Evolutionary conservation across 2,797 vertebrate genomes (phyloP), one percentile per base, ranked within the genome.

Genomic region (Mus caroli): DNA sequence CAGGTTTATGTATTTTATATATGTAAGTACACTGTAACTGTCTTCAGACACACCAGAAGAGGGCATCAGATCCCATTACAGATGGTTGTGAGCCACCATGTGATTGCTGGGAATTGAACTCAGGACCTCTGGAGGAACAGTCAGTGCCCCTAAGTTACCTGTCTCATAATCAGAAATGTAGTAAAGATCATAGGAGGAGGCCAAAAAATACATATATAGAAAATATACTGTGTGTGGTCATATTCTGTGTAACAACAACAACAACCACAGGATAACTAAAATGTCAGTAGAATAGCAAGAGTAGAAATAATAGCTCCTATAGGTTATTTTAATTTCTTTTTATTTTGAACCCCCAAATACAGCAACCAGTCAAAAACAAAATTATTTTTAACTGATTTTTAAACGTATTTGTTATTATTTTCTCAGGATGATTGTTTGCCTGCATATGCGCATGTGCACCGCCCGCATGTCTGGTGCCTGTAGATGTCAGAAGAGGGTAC

Each of bases 91-190:
- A 54, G 52, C 52, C 2, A 54, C 14, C 52, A 54, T 54, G 13
- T 54, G 52, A 13, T 54, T 54, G 14, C 52, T 54, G 52, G 52
- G 14, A 54, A 15, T 54, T 54, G 52, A 54, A 54, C 52, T 54
- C 52, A 54, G 52, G 52, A 54, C 52, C 52, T 54, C 52, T 54
- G 52, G 52, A 54, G 14, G 52, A 54, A 4, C 52, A 54, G 52
- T 54, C 52, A 54, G 52, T 54, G 4, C 13, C 52, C 52, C 52
- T 54, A 54, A 54, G 94, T 98, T 98, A 98, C 94, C 93, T 97
- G 88, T 80, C 97, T 95, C 96, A 97, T 26, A 85, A 91, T 98
- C 93, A 76, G 90, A 98, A 95, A 94, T 96, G 37, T 92, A 62
- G 76, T 84, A 95, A 76, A 95, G 94, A 96, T 88, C 28, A 94